phyloP scores from a whole-genome alignment of 2,113 vertebrate genomes.

The Excalfactoria chinensis region DNA sequence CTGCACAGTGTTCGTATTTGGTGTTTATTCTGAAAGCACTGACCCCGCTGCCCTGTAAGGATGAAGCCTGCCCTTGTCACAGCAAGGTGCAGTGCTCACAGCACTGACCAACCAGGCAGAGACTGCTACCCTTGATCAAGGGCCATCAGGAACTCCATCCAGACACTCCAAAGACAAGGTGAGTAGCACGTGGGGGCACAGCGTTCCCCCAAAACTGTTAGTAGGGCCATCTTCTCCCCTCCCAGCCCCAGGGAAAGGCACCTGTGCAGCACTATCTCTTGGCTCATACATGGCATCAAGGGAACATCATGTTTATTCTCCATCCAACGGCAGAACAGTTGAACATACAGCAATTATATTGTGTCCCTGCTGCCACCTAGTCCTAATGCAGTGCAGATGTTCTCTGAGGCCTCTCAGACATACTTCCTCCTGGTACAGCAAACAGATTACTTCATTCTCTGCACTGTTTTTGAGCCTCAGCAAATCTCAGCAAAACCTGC shows the following conservation, averaged over 20 bases:
- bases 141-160: not conserved
- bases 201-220: too few relatives aligned
- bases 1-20: not conserved
- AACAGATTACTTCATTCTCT: not conserved
- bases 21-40: not conserved
- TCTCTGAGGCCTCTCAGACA: not conserved
- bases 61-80: not conserved
- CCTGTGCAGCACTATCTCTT: not conserved
- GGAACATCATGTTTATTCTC: not conserved
- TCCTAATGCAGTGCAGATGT: not conserved
- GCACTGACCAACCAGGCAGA: not conserved
- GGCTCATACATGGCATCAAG: not conserved
- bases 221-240: not conserved
- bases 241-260: fast-evolving
- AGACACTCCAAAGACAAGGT: not conserved
- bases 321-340: not conserved
- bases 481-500: not conserved
- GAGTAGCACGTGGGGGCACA: fast-evolving
- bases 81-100: not conserved
- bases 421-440: not conserved
- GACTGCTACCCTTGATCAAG: fast-evolving
- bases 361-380: not conserved
- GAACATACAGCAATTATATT: not conserved
- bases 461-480: not conserved
- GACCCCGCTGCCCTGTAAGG: not conserved